phyloP scores from a whole-genome alignment of 1,140 invertebrate species.

The Apis cerana region DNA sequence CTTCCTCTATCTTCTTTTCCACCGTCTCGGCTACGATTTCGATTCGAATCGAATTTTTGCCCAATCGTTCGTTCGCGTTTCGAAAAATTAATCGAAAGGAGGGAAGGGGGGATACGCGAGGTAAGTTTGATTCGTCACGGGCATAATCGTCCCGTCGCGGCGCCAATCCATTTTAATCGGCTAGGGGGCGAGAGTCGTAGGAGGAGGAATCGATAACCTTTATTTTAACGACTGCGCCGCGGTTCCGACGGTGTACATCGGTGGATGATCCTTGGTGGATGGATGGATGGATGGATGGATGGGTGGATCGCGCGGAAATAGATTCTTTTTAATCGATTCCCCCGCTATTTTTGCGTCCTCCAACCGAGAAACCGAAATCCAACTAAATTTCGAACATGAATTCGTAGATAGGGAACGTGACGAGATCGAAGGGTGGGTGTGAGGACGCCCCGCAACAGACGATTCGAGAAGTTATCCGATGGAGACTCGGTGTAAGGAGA shows the following conservation, averaged over 20 bases:
- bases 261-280: not conserved
- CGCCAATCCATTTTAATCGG: not conserved
- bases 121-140: not conserved
- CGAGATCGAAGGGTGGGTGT: conserved; percentile 15
- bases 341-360: not conserved
- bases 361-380: not conserved
- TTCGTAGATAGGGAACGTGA: not conserved
- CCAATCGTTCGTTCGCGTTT: not conserved
- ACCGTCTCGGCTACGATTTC: conserved; percentile 16
- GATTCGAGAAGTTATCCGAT: conserved; percentile 41
- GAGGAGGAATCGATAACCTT: conserved; percentile 14
- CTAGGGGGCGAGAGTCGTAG: not conserved
- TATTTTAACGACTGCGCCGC: conserved; percentile 19
- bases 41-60: conserved; percentile 4
- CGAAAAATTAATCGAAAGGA: not conserved
- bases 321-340: conserved; percentile 12
- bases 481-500: not conserved
- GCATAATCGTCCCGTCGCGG: not conserved
- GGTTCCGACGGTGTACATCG: not conserved
- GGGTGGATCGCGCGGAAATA: not conserved
- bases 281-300: not conserved
- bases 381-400: conserved; percentile 8
- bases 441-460: not conserved
- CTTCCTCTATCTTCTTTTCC: not conserved
- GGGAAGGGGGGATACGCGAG: too few relatives aligned